Conservation (phyloP, 2,797 vertebrate genomes). For the Scolopax rusticola region DNA sequence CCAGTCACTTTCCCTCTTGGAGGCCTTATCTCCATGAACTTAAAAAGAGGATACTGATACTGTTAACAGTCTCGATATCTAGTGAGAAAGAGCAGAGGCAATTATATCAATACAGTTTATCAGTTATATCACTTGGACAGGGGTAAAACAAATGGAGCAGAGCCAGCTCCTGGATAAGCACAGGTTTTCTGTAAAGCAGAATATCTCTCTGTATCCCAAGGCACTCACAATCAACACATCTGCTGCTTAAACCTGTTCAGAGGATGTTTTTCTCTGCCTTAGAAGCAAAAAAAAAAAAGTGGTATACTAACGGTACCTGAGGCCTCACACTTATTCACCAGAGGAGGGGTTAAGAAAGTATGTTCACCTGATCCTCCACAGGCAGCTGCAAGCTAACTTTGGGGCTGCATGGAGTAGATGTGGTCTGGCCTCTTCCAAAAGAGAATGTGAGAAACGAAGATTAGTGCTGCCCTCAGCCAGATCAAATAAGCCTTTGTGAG, state of each 20-base stretch:
- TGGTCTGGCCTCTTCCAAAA: not conserved
- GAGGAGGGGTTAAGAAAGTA: not conserved
- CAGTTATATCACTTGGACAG: not conserved
- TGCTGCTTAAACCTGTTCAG: not conserved
- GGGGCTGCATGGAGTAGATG: accelerated
- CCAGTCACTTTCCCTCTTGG: not conserved
- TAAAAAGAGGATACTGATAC: not conserved
- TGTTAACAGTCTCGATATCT: not conserved
- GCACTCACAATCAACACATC: not conserved
- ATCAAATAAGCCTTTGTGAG: not conserved
- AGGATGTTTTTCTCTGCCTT: not conserved
- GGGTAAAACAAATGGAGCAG: not conserved
- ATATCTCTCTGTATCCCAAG: not conserved
- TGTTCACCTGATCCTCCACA: not conserved
- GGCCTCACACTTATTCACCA: not conserved
- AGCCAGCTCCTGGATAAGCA: not conserved
- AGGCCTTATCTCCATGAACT: not conserved
- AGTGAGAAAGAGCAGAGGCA: not conserved
- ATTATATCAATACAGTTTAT: not conserved
- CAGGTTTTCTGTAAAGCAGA: not conserved
- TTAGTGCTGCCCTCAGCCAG: not conserved
- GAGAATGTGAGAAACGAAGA: not conserved
- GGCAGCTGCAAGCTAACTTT: not conserved
- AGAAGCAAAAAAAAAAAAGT: not conserved
- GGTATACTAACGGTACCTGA: not conserved